Conservation (phyloP, 35 echinoderm and acorn worm genomes). For the Eucidaris tribuloides region DNA sequence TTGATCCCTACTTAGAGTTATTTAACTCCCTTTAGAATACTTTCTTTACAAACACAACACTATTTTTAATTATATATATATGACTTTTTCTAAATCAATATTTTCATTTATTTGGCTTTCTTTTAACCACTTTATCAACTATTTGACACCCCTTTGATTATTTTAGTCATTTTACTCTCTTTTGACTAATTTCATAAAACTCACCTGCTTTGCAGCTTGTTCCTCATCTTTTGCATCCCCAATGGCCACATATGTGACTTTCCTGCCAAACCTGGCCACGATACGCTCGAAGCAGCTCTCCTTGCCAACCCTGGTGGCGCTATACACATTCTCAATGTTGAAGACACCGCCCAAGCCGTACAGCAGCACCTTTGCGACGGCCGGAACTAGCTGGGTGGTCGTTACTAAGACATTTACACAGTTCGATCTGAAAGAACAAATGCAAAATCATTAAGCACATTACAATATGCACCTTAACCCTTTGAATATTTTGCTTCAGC, state of each 20-base stretch:
- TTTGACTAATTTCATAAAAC: too few relatives aligned
- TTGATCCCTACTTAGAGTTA: too few relatives aligned
- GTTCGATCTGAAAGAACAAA: slow-evolving; percentile 71
- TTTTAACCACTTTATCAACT: too few relatives aligned
- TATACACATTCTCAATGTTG: slow-evolving; percentile 98
- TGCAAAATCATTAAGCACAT: not conserved
- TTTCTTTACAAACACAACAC: too few relatives aligned
- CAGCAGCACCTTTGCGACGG: slow-evolving; percentile 96
- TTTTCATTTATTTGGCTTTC: too few relatives aligned
- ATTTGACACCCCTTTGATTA: too few relatives aligned
- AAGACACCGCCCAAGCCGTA: slow-evolving; percentile 98
- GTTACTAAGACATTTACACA: slow-evolving; percentile 99
- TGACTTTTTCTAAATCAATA: too few relatives aligned
- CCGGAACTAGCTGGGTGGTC: slow-evolving; percentile 96
- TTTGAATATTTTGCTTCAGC: not conserved
- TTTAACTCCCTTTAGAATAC: too few relatives aligned
- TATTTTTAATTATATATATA: too few relatives aligned
- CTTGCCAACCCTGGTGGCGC: slow-evolving; percentile 96
- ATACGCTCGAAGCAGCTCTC: slow-evolving; percentile 99
- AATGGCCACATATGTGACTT: slow-evolving; percentile 97
- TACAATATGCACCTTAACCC: not conserved
- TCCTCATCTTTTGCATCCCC: slow-evolving; percentile 98
- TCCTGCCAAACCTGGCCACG: slow-evolving; percentile 91
- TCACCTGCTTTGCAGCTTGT: slow-evolving; percentile 93
- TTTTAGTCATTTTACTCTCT: too few relatives aligned